These are phyloP conservation scores for Brienomyrus longianalis DNA, from an alignment of 2,113 vertebrate genomes.

Conservation along the genomic window DNA sequence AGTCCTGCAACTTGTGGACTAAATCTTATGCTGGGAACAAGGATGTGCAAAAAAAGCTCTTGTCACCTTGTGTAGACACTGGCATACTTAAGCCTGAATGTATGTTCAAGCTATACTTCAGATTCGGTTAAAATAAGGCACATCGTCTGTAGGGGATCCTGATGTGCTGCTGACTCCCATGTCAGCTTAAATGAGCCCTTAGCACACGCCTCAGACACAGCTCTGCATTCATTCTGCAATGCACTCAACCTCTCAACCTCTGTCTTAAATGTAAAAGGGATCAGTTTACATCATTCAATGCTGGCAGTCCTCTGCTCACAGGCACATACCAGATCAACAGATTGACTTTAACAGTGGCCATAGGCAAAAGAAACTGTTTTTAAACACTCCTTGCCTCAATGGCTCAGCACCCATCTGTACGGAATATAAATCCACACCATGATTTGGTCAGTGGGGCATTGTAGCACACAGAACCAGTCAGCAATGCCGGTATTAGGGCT, in stretches of 20 bases:
- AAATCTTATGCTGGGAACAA: slow-evolving; percentile 23
- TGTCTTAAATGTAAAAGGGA: background rate
- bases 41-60: slow-evolving; percentile 1
- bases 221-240: background rate
- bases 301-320: background rate
- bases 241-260: background rate
- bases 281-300: background rate
- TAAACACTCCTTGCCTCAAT: background rate
- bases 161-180: background rate
- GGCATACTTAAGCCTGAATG: background rate
- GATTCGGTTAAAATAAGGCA: background rate
- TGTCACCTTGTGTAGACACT: slow-evolving; percentile 35
- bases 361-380: background rate
- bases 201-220: background rate
- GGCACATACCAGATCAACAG: background rate
- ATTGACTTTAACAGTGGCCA: background rate
- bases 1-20: background rate
- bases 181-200: background rate
- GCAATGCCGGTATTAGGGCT: background rate
- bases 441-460: background rate
- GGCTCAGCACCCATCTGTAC: background rate
- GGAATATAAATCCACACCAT: background rate
- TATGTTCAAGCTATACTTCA: background rate
- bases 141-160: background rate
- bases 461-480: background rate